phyloP scores from a whole-genome alignment of 2,113 vertebrate species.

The Nothobranchius furzeri region DNA sequence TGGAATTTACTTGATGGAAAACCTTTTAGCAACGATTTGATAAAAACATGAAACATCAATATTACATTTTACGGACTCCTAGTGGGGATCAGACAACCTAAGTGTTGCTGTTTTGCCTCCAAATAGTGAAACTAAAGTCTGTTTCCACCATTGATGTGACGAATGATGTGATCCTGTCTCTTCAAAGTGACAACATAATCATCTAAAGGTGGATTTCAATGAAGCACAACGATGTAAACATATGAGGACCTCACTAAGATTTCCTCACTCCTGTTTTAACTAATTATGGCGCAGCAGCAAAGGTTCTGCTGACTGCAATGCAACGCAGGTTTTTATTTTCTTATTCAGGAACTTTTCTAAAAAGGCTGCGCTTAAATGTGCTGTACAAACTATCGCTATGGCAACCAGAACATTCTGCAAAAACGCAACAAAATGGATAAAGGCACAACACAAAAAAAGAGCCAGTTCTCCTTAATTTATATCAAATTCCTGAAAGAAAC shows the following conservation, averaged over 20 bases:
- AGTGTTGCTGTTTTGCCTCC: background rate
- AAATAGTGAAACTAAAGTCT: background rate
- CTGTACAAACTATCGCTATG: conserved; percentile 67
- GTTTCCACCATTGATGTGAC: background rate
- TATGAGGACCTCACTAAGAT: conserved; percentile 13
- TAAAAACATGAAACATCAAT: background rate
- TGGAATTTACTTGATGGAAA: background rate
- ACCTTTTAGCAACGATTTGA: background rate
- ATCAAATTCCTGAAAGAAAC: conserved; percentile 31
- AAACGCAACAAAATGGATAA: conserved; percentile 48
- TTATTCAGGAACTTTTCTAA: conserved; percentile 41
- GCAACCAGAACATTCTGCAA: conserved; percentile 52
- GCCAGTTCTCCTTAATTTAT: conserved; percentile 17
- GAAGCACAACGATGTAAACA: conserved; percentile 19
- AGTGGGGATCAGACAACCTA: background rate
- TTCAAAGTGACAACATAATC: conserved; percentile 14
- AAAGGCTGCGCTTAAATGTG: conserved; percentile 55
- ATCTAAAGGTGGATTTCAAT: conserved; percentile 21
- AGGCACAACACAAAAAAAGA: conserved; percentile 36
- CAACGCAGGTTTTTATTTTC: conserved; percentile 61
- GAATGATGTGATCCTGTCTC: conserved; percentile 16
- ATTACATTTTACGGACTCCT: background rate
- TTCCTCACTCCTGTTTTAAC: conserved; percentile 60
- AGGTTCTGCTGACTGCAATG: conserved; percentile 39
- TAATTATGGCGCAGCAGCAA: conserved; percentile 56